Percentiles rank a stretch among this genome's conserved stretches.
phyloP scores from a whole-genome alignment of 2,888 invertebrate species.

The Myathropa florea region DNA sequence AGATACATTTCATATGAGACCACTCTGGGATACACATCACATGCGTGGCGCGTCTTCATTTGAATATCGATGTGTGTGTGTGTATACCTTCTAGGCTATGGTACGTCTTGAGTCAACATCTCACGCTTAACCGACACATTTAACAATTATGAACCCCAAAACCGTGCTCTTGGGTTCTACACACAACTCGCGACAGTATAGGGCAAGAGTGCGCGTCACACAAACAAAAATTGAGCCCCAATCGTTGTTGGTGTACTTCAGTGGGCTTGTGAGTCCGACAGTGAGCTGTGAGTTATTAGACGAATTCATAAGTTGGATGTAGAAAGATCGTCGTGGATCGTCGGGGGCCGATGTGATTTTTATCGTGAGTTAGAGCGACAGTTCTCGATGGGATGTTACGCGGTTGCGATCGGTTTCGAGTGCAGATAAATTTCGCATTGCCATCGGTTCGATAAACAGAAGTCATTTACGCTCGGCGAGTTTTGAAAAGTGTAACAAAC shows the following conservation, averaged over 20 bases:
- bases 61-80: conserved; percentile 6
- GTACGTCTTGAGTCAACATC: conserved; percentile 59
- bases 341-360: conserved; percentile 73
- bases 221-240: conserved; percentile 6
- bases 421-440: background rate
- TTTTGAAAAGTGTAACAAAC: background rate
- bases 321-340: conserved; percentile 11
- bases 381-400: conserved; percentile 74
- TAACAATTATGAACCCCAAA: conserved; percentile 41
- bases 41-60: conserved; percentile 36
- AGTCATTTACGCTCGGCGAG: background rate
- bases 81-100: conserved; percentile 10
- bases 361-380: conserved; percentile 74
- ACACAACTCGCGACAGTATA: conserved; percentile 18
- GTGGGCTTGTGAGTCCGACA: conserved; percentile 45
- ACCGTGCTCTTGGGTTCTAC: conserved; percentile 39
- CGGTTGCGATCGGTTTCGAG: conserved; percentile 57
- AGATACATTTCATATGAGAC: conserved; percentile 41
- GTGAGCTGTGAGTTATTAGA: conserved; percentile 54
- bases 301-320: conserved; percentile 46
- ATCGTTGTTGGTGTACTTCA: conserved; percentile 27
- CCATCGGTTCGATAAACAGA: background rate
- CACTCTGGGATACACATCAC: conserved; percentile 13
- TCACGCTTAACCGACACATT: conserved; percentile 18
- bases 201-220: conserved; percentile 24